Evolutionary conservation across 2,888 invertebrate genomes (phyloP).

Genomic region (Yponomeuta cagnagella): DNA sequence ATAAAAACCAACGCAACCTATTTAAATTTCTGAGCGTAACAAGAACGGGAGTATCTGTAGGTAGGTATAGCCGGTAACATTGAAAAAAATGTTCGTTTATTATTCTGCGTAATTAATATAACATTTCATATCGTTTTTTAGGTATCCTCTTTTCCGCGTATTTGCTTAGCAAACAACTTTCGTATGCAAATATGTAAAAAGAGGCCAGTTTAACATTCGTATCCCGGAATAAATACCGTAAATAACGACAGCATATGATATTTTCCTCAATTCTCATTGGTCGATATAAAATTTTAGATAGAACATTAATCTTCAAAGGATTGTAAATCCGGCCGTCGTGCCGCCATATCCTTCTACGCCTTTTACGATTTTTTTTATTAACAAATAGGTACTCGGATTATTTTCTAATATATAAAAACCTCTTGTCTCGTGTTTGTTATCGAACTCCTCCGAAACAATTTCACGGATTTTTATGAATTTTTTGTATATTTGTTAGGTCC

Average conservation of each 20-base stretch:
- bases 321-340: conserved; percentile 28
- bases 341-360: conserved; percentile 1
- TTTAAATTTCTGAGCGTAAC: not conserved
- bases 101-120: not conserved
- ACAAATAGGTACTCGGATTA: no score
- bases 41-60: no score
- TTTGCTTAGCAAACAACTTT: conserved; percentile 1
- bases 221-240: conserved; percentile 4
- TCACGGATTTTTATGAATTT: no score
- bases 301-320: conserved; percentile 46
- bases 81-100: not conserved
- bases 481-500: no score
- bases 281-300: conserved; percentile 31
- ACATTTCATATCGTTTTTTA: conserved; percentile 1
- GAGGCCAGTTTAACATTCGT: not conserved
- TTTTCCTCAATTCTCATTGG: conserved; percentile 25
- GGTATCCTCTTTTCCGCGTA: not conserved
- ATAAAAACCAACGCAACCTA: not conserved
- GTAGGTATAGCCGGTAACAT: not conserved
- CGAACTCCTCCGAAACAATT: no score
- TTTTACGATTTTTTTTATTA: not conserved
- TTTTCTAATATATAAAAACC: no score
- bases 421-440: no score
- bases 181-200: conserved; percentile 7
- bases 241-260: conserved; percentile 19